A percentile compares a stretch with the other conserved stretches of the same genome.
Evolutionary conservation across 2,888 invertebrate genomes (phyloP).

Genomic region (Rhaphigaster nebulosa): DNA sequence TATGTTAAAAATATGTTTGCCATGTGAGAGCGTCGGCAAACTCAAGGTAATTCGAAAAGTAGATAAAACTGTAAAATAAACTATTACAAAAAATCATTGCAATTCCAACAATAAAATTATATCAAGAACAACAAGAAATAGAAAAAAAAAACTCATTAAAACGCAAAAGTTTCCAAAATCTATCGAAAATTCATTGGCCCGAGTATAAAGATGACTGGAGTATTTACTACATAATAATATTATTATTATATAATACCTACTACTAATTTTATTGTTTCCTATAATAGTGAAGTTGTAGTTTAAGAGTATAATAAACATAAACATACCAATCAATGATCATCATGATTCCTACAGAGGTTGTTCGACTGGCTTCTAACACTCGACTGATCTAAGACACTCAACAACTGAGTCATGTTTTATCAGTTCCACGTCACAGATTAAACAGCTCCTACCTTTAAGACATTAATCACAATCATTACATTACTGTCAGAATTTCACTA

Average conservation of each 20-base stretch:
- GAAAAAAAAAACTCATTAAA: too few relatives aligned
- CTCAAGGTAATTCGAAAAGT: not conserved
- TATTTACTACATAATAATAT: not conserved
- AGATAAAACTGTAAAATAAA: not conserved
- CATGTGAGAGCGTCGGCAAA: not conserved
- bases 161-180: not conserved
- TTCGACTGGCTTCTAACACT: constrained; percentile 15
- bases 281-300: not conserved
- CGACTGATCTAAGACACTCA: constrained; percentile 3
- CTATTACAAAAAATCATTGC: not conserved
- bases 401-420: constrained; percentile 42
- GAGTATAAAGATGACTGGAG: not conserved
- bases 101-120: not conserved
- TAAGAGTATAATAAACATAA: not conserved
- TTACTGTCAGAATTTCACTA: not conserved
- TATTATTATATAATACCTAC: not conserved
- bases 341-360: not conserved
- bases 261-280: not conserved
- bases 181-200: not conserved
- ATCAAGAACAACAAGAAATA: not conserved
- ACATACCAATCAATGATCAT: constrained; percentile 49
- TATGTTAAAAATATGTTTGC: not conserved
- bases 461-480: not conserved
- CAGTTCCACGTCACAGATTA: constrained; percentile 44
- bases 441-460: constrained; percentile 49